Percentiles rank a stretch among this genome's conserved stretches.
phyloP scores from a whole-genome alignment of 2,888 invertebrate genomes.

The Mellilla xanthometata region DNA sequence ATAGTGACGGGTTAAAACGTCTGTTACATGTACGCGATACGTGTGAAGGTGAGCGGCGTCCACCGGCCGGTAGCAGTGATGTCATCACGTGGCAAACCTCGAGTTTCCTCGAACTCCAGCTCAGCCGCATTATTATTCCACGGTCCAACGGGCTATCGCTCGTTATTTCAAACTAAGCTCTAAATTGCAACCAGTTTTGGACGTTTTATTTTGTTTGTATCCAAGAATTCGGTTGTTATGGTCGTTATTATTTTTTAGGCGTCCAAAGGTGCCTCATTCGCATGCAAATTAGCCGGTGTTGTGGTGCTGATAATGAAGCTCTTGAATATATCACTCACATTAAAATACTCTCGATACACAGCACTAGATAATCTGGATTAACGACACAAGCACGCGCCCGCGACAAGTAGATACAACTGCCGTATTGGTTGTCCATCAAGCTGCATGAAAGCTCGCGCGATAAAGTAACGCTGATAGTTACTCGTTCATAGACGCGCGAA shows the following conservation, averaged over 20 bases:
- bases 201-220: constrained; percentile 49
- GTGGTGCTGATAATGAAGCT: constrained; percentile 2
- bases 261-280: constrained; percentile 6
- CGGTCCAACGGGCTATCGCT: constrained; percentile 53
- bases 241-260: constrained; percentile 18
- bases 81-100: constrained; percentile 64
- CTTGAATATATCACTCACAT: constrained; percentile 23
- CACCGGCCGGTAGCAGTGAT: constrained; percentile 55
- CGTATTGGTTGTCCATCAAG: constrained; percentile 56
- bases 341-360: constrained; percentile 17
- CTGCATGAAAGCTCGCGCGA: constrained; percentile 45
- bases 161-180: constrained; percentile 52
- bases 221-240: constrained; percentile 35
- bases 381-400: constrained; percentile 49
- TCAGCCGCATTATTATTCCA: constrained; percentile 67
- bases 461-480: constrained; percentile 48
- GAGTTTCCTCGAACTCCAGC: constrained; percentile 64
- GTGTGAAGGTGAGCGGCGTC: constrained; percentile 62
- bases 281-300: constrained; percentile 11
- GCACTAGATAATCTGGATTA: constrained; percentile 22
- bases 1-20: constrained; percentile 22
- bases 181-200: constrained; percentile 63
- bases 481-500: constrained; percentile 24
- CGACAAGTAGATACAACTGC: constrained; percentile 43
- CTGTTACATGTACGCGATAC: constrained; percentile 37